Evolutionary conservation across 2,888 invertebrate genomes (phyloP), one percentile per base, ranked within the genome.

Genomic region (Scaptomyza caliginosa): DNA sequence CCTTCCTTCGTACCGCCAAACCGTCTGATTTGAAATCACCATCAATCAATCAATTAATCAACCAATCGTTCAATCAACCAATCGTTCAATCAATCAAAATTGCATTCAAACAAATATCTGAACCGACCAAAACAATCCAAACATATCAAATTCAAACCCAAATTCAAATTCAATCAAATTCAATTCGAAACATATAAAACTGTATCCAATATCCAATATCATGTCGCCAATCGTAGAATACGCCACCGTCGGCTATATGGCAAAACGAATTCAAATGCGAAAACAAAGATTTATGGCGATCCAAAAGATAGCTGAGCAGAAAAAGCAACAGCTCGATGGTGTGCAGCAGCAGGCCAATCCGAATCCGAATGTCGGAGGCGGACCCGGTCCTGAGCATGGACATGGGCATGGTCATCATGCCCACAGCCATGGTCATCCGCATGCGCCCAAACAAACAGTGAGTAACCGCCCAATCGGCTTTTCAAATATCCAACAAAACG

Each of bases 231-330:
- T 84, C 86, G 78, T 94, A 97, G 99, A 99, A 93, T 99, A 98
- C 92, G 98, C 99, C 77, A 97, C 98, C 77, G 99, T 99, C 86
- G 98, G 98, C 80, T 99, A 99, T 93, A 97, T 98, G 96, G 98
- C 97, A 82, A 98, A 98, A 93, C 94, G 98, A 92, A 97, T 98
- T 92, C 97, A 97, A 92, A 97, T 98, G 97, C 94, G 97, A 91
- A 97, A 98, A 93, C 97, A 96, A 92, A 94, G 97, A 91, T 96
- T 97, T 92, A 93, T 96, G 91, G 96, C 96, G 66, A 95, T 96
- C 88, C 97, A 97, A 91, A 97, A 97, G 93, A 96, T 97, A 91
- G 96, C 96, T 75, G 96, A 97, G 89, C 96, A 97, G 92, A 97
- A 97, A 93, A 97, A 97, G 92, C 93, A 96, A 76, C 95, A 95